phyloP scores from a whole-genome alignment of 2,113 vertebrate genomes.

The Pardalotus punctatus region DNA sequence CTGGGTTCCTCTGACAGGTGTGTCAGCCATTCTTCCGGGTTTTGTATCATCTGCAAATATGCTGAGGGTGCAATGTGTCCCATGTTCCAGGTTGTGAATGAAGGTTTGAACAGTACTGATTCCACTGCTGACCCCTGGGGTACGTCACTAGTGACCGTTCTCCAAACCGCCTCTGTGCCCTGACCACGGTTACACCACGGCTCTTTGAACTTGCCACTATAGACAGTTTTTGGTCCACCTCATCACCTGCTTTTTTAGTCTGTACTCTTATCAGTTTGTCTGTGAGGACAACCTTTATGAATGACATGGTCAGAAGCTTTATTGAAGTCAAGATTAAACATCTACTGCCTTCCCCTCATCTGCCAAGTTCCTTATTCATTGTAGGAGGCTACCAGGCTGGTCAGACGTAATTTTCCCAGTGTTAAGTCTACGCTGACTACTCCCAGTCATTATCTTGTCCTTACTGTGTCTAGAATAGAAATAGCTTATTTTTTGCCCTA shows the following conservation, averaged over 20 bases:
- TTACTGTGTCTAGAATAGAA: neutral
- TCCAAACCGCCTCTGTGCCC: neutral
- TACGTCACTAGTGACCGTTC: neutral
- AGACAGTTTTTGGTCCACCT: neutral
- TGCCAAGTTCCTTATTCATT: neutral
- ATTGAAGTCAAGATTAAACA: neutral
- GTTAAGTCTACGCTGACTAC: neutral
- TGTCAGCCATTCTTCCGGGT: neutral
- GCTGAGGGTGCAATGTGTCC: neutral
- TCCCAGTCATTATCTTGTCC: neutral
- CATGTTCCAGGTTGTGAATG: neutral
- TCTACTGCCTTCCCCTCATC: neutral
- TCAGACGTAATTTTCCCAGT: neutral
- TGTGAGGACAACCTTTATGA: neutral
- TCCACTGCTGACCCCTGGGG: neutral
- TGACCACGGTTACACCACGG: neutral
- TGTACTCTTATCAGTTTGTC: neutral
- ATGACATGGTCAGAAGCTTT: neutral
- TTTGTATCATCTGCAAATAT: neutral
- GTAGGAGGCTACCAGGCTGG: neutral
- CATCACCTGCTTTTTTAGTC: neutral
- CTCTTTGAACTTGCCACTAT: neutral
- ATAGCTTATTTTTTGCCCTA: neutral
- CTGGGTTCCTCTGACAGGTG: neutral
- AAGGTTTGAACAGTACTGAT: neutral